Percentiles rank a stretch among this genome's conserved stretches.
Evolutionary conservation across 2,888 invertebrate species (phyloP).

Genomic region (Drosophila austrosaltans): DNA sequence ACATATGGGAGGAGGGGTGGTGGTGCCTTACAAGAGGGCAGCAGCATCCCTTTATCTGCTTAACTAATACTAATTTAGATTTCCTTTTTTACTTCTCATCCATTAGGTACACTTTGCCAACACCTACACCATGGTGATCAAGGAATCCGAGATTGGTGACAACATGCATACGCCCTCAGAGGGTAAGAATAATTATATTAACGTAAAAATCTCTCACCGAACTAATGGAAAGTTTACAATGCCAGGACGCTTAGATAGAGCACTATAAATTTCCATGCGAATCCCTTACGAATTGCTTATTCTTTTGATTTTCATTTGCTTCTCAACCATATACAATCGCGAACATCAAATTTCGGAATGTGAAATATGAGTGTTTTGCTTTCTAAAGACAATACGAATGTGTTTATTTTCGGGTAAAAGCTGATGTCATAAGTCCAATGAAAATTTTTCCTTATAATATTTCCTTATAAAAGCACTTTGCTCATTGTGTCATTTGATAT

Average conservation of each 20-base stretch:
- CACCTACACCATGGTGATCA: slow-evolving; percentile 83
- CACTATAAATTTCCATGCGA: no score
- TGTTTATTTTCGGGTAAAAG: no score
- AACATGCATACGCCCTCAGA: slow-evolving; percentile 75
- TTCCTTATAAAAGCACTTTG: neutral
- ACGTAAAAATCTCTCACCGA: neutral
- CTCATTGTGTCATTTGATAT: slow-evolving; percentile 5
- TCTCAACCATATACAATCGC: no score
- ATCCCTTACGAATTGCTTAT: no score
- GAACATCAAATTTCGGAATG: no score
- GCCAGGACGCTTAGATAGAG: neutral
- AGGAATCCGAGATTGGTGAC: slow-evolving; percentile 82
- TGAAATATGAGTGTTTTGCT: no score
- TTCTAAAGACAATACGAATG: no score
- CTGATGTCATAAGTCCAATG: no score
- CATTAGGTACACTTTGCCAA: slow-evolving; percentile 88
- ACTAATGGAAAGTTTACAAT: neutral
- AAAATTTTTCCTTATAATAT: no score
- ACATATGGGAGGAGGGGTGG: slow-evolving; percentile 12
- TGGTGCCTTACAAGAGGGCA: slow-evolving; percentile 3
- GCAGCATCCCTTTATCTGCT: slow-evolving; percentile 5
- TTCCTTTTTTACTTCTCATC: slow-evolving; percentile 35
- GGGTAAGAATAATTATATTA: slow-evolving; percentile 61
- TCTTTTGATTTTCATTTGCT: no score
- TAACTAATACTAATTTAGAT: slow-evolving; percentile 26